Percentiles rank a stretch among this genome's conserved stretches.
phyloP scores from a whole-genome alignment of 2,797 vertebrate species.

The Pangasius mekongensis region DNA sequence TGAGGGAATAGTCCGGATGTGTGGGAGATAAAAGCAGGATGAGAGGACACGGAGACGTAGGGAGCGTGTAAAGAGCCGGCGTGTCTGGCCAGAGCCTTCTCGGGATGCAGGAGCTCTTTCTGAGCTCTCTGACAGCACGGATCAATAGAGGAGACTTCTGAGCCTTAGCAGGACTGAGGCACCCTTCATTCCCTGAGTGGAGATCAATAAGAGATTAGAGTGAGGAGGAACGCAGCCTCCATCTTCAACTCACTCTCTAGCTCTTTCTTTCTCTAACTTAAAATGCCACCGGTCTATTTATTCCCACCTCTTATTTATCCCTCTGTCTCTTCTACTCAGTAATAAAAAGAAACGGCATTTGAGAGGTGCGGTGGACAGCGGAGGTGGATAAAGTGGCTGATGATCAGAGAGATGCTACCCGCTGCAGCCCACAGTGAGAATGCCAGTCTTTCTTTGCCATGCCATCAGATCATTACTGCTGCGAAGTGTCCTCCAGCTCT shows the following conservation, averaged over 20 bases:
- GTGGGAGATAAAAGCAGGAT: slow-evolving; percentile 29
- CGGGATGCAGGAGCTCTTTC: slow-evolving; percentile 42
- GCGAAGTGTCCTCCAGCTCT: slow-evolving; percentile 14
- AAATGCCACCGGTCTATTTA: slow-evolving; percentile 49
- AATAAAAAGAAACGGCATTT: slow-evolving; percentile 27
- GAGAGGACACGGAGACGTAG: not conserved
- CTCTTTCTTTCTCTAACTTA: slow-evolving; percentile 42
- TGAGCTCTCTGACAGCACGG: slow-evolving; percentile 50
- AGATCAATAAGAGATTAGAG: slow-evolving; percentile 63
- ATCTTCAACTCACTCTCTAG: slow-evolving; percentile 50
- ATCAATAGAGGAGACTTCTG: slow-evolving; percentile 61
- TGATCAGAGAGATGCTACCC: slow-evolving; percentile 39
- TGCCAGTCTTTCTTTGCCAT: slow-evolving; percentile 33
- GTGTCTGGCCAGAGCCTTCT: slow-evolving; percentile 42
- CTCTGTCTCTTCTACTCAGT: not conserved
- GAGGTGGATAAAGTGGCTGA: slow-evolving; percentile 14
- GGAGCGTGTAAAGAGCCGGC: slow-evolving; percentile 16
- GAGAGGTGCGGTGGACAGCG: slow-evolving; percentile 9
- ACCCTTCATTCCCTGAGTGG: slow-evolving; percentile 57
- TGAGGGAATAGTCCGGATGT: slow-evolving; percentile 22
- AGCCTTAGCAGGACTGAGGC: slow-evolving; percentile 49
- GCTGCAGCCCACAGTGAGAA: slow-evolving; percentile 3
- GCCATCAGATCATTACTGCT: slow-evolving; percentile 46
- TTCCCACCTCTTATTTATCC: slow-evolving; percentile 37
- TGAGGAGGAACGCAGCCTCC: slow-evolving; percentile 35